Percentiles rank a stretch among this genome's conserved stretches.
phyloP scores from a whole-genome alignment of 2,888 invertebrate genomes.

The Nomada goodeniana region DNA sequence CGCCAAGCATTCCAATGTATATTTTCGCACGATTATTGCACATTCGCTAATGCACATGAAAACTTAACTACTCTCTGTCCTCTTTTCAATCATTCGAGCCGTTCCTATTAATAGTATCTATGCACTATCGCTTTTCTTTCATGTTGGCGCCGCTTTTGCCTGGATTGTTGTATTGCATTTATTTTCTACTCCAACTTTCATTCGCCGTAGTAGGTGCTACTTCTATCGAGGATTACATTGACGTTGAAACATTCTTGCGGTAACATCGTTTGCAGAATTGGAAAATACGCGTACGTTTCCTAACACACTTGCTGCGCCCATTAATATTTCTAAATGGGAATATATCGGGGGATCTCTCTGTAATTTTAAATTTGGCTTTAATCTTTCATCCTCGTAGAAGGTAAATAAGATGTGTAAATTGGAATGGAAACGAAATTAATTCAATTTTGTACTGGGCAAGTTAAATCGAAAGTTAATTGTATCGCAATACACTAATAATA shows the following conservation, averaged over 20 bases:
- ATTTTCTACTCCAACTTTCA: neutral
- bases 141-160: neutral
- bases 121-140: slow-evolving; percentile 9
- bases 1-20: neutral
- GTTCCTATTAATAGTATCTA: slow-evolving; percentile 1
- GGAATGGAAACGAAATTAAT: too few species aligned
- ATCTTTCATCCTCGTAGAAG: too few species aligned
- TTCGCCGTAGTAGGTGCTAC: neutral
- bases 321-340: neutral
- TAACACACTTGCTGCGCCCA: neutral
- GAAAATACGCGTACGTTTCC: neutral
- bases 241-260: neutral
- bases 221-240: neutral
- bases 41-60: neutral
- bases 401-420: too few species aligned
- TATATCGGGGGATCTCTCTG: neutral
- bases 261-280: neutral
- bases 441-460: too few species aligned
- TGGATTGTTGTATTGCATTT: neutral
- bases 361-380: too few species aligned
- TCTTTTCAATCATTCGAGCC: neutral
- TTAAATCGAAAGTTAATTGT: too few species aligned
- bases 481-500: too few species aligned
- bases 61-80: neutral
- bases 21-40: neutral